phyloP scores from a whole-genome alignment of 2,797 vertebrate genomes.

The Myotis vivesi region DNA sequence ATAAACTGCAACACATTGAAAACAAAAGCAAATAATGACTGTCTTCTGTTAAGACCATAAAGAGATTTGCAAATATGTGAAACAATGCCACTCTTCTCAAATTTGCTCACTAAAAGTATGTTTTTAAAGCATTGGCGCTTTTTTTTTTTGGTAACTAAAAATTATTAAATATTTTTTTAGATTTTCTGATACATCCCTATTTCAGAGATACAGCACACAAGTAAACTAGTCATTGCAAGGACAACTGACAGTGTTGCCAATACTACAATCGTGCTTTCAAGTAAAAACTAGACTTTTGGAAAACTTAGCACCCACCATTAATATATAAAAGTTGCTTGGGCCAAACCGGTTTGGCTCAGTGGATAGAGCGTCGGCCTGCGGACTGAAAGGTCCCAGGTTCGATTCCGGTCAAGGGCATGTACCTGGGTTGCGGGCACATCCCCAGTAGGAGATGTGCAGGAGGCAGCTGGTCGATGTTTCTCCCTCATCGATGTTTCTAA shows the following conservation, averaged over 20 bases:
- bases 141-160: background rate
- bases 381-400: no score
- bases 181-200: background rate
- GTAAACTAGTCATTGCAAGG: background rate
- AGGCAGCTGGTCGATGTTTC: no score
- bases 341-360: no score
- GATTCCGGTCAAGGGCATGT: no score
- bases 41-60: background rate
- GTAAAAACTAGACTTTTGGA: background rate
- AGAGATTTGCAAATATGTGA: background rate
- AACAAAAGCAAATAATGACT: conserved; percentile 5
- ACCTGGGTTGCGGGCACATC: no score
- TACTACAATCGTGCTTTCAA: background rate
- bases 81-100: no score
- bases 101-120: background rate
- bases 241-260: background rate
- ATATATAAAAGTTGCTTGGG: background rate
- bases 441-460: no score
- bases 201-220: background rate
- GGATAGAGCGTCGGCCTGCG: no score
- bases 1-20: background rate
- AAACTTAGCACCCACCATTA: background rate
- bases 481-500: no score
- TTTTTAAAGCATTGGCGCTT: background rate
- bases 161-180: background rate